Conservation (phyloP, 2,113 vertebrate genomes). For the Benitochromis conjunctus region DNA sequence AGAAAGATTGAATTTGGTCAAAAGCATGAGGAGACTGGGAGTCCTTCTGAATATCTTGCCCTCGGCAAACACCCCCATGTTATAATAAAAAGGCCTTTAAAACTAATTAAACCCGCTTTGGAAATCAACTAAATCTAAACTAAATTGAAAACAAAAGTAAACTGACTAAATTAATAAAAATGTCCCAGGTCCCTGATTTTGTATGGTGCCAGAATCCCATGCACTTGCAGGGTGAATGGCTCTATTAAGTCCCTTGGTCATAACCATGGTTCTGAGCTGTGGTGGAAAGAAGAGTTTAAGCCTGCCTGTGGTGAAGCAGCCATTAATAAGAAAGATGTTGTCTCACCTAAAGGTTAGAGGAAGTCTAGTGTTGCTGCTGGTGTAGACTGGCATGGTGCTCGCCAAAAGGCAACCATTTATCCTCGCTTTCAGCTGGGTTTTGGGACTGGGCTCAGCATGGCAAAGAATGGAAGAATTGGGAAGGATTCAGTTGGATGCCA, state of each 20-base stretch:
- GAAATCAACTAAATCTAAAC: background rate
- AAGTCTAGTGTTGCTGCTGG: constrained; percentile 43
- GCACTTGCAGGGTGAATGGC: background rate
- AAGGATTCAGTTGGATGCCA: background rate
- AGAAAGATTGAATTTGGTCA: background rate
- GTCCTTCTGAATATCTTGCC: background rate
- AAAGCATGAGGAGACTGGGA: background rate
- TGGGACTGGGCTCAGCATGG: background rate
- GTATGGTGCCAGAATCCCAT: background rate
- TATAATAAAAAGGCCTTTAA: background rate
- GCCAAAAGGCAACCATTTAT: constrained; percentile 25
- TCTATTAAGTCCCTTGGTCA: background rate
- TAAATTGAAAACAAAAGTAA: background rate
- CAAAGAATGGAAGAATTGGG: background rate
- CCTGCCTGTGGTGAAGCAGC: constrained; percentile 13
- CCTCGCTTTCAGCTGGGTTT: background rate
- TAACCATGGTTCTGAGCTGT: background rate
- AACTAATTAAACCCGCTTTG: background rate
- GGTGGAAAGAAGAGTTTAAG: constrained; percentile 4
- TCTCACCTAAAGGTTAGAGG: constrained; percentile 43
- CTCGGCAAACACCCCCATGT: background rate
- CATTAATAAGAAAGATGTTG: constrained; percentile 16
- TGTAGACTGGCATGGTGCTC: background rate
- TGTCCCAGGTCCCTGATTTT: constrained; percentile 4
- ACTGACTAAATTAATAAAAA: background rate